Conservation (phyloP, 2,797 vertebrate genomes). For the Hydrocynus forskahlii region DNA sequence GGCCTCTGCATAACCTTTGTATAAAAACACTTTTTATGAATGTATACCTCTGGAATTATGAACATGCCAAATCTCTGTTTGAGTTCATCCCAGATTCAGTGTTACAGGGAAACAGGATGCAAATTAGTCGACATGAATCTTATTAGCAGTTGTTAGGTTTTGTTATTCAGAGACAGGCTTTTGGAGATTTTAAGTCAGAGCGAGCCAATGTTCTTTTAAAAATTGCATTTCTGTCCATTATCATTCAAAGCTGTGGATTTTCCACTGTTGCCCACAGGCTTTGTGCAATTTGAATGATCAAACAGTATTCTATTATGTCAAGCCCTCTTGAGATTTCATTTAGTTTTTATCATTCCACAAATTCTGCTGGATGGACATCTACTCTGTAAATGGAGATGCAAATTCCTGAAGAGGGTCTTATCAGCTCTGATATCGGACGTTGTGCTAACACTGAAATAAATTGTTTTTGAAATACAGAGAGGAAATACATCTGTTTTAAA, state of each 20-base stretch:
- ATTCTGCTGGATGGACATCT: not conserved
- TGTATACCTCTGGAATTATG: not conserved
- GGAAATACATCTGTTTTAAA: not conserved
- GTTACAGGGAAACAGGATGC: not conserved
- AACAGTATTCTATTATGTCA: conserved; percentile 1
- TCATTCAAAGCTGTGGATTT: not conserved
- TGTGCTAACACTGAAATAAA: not conserved
- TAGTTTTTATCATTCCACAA: not conserved
- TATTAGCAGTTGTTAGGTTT: not conserved
- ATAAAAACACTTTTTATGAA: not conserved
- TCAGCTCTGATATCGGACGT: no score
- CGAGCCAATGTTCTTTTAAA: conserved; percentile 5
- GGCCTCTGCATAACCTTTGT: not conserved
- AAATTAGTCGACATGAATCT: not conserved
- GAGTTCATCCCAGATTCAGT: not conserved
- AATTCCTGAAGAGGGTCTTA: not conserved
- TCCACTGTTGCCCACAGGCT: not conserved
- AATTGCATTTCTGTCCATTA: not conserved
- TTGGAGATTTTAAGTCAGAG: not conserved
- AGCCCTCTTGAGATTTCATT: not conserved
- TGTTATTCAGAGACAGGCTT: not conserved
- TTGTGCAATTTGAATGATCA: not conserved
- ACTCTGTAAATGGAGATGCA: not conserved
- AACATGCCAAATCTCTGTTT: not conserved
- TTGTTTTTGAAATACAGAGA: not conserved